These are phyloP conservation scores for Oxytorus armatus DNA, from an alignment of 2,888 invertebrate species.

Conservation along the genomic window DNA sequence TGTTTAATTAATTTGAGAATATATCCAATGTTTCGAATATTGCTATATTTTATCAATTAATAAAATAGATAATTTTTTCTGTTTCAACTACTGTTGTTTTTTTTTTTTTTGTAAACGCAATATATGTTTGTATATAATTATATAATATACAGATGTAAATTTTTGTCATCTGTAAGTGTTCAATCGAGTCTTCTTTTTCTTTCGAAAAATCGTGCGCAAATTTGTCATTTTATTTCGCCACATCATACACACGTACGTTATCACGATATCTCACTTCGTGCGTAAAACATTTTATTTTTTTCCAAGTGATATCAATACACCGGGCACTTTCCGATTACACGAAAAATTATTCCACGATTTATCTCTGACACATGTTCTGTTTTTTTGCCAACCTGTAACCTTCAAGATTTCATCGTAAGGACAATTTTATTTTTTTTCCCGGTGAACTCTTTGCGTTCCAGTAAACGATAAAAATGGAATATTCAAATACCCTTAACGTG, in stretches of 20 bases:
- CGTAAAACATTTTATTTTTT: not conserved
- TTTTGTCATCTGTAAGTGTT: conserved; percentile 48
- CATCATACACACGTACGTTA: conserved; percentile 18
- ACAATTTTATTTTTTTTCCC: not conserved
- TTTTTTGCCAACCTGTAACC: not conserved
- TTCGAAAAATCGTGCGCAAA: conserved; percentile 26
- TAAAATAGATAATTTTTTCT: too few species aligned
- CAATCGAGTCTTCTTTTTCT: conserved; percentile 52
- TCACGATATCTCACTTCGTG: conserved; percentile 19
- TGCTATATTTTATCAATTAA: not conserved
- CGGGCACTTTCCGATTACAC: not conserved
- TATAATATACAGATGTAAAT: not conserved
- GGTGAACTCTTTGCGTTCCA: not conserved
- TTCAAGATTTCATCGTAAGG: not conserved
- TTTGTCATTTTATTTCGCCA: conserved; percentile 32
- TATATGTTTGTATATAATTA: too few species aligned
- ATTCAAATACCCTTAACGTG: not conserved
- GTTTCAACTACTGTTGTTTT: too few species aligned
- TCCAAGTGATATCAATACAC: conserved; percentile 22
- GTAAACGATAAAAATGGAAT: not conserved
- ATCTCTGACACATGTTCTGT: not conserved
- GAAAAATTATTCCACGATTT: conserved; percentile 20
- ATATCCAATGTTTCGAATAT: too few species aligned
- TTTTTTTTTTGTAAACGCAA: conserved; percentile 5
- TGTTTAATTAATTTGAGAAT: too few species aligned